A percentile compares a stretch with the other conserved stretches of the same genome.
Evolutionary conservation across 1,140 invertebrate genomes (phyloP).

Genomic region (Mamestra configurata): DNA sequence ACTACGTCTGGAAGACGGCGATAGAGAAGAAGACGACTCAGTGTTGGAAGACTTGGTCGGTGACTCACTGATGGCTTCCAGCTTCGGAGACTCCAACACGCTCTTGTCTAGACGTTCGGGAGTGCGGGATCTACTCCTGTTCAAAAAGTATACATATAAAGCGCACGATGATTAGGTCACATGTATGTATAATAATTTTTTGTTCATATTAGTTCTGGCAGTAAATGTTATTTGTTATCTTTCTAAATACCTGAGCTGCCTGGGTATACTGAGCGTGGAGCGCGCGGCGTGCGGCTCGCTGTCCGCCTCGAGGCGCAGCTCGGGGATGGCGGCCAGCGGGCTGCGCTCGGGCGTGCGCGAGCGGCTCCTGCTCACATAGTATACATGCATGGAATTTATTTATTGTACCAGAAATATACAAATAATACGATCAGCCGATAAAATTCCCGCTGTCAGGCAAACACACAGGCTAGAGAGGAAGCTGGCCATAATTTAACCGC

Average conservation of each 20-base stretch:
- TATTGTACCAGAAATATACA: too few species aligned
- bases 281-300: conserved; percentile 61
- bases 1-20: conserved; percentile 62
- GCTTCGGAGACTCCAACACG: conserved; percentile 61
- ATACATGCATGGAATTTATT: too few species aligned
- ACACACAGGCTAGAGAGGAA: too few species aligned
- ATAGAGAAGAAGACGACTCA: conserved; percentile 51
- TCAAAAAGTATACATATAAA: too few species aligned
- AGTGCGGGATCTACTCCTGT: conserved; percentile 73
- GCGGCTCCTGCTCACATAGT: conserved; percentile 56
- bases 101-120: conserved; percentile 69
- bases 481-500: too few species aligned
- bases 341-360: conserved; percentile 73
- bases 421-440: too few species aligned
- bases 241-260: conserved; percentile 58
- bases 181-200: too few species aligned
- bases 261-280: conserved; percentile 57
- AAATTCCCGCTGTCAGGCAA: too few species aligned
- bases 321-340: conserved; percentile 67
- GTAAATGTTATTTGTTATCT: too few species aligned
- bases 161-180: too few species aligned
- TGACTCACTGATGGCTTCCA: conserved; percentile 63
- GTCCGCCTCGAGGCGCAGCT: conserved; percentile 66
- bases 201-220: too few species aligned
- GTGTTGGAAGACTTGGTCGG: conserved; percentile 54